These are phyloP conservation scores for Nemotelus nigrinus DNA, from an alignment of 2,888 invertebrate species.

Conservation along the genomic window DNA sequence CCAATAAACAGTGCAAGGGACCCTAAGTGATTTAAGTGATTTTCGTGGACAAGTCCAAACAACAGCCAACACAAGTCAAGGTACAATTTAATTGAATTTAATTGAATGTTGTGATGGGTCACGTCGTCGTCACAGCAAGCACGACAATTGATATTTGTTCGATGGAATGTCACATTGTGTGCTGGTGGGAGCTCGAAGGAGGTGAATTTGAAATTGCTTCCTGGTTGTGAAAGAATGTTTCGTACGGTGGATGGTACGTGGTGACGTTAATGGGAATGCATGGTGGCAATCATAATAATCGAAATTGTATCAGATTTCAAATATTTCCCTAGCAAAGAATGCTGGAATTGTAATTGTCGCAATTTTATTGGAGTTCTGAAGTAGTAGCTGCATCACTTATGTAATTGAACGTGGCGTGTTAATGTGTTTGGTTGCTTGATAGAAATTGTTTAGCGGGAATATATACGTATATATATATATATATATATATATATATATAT, in stretches of 20 bases:
- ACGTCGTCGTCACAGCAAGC: background rate
- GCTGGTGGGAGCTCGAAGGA: background rate
- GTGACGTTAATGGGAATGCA: background rate
- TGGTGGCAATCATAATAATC: constrained; percentile 39
- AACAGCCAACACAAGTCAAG: background rate
- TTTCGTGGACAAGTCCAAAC: background rate
- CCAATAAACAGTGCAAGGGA: background rate
- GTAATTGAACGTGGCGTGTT: no score
- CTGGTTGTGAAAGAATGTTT: constrained; percentile 5
- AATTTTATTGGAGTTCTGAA: background rate
- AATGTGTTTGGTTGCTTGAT: no score
- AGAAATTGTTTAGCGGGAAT: no score
- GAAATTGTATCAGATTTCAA: constrained; percentile 39
- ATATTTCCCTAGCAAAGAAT: constrained; percentile 13
- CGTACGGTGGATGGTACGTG: background rate
- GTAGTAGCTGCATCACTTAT: background rate
- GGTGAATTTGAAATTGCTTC: background rate
- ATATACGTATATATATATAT: no score
- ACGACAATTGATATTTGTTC: background rate
- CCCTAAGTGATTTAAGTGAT: background rate
- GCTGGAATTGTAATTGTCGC: constrained; percentile 18
- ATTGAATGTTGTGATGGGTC: background rate
- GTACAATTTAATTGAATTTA: background rate
- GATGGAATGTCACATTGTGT: background rate
- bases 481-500: no score